These are phyloP conservation scores for Dasysyrphus albostriatus DNA, from an alignment of 2,888 invertebrate genomes.

Conservation along the genomic window DNA sequence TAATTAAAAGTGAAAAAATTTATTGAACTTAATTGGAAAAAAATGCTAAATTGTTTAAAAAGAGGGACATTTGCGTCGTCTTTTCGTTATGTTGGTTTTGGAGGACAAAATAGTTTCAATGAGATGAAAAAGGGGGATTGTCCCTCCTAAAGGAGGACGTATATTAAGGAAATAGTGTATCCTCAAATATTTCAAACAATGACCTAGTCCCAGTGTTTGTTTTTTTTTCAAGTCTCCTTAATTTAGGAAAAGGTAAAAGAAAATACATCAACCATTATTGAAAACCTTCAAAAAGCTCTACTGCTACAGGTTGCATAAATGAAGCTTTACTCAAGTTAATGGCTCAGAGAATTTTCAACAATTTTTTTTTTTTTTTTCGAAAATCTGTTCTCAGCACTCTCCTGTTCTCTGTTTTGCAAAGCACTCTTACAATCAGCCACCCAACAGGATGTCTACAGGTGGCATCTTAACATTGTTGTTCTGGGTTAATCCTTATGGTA, in stretches of 20 bases:
- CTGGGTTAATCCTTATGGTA: conserved; percentile 13
- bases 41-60: too few species aligned
- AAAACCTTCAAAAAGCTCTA: not conserved
- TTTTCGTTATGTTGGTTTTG: too few species aligned
- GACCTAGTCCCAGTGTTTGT: not conserved
- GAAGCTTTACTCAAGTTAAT: conserved; percentile 1
- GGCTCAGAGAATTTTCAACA: not conserved
- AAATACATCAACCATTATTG: not conserved
- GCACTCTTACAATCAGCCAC: not conserved
- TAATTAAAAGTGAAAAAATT: too few species aligned
- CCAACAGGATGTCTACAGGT: conserved; percentile 68
- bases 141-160: too few species aligned
- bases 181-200: not conserved
- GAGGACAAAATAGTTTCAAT: too few species aligned
- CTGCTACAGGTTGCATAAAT: conserved; percentile 62
- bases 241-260: not conserved
- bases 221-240: not conserved
- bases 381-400: conserved; percentile 29
- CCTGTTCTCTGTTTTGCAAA: conserved; percentile 50
- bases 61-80: too few species aligned
- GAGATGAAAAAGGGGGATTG: too few species aligned
- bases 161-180: not conserved
- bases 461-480: conserved; percentile 48
- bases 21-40: too few species aligned
- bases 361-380: not conserved